Evolutionary conservation across 2,888 invertebrate genomes (phyloP).

Genomic region (Hydrotaea diabolus): DNA sequence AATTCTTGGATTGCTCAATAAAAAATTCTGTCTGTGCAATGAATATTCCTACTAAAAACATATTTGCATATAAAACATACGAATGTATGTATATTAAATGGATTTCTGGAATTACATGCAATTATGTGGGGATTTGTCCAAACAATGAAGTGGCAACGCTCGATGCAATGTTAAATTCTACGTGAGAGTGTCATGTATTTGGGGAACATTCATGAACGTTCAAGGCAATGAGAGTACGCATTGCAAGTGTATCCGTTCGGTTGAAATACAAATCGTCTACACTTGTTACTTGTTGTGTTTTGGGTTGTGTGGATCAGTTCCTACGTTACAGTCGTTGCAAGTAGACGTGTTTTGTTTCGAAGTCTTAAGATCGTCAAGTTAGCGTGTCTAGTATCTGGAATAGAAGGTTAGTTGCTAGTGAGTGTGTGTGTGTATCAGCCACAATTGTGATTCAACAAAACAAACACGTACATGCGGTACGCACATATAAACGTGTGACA

Average conservation of each 20-base stretch:
- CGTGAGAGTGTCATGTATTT: not conserved
- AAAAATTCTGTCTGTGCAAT: too few relatives aligned
- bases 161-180: not conserved
- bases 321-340: constrained; percentile 45
- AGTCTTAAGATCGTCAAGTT: constrained; percentile 19
- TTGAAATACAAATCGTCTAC: not conserved
- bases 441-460: constrained; percentile 36
- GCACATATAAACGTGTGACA: not conserved
- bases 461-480: constrained; percentile 20
- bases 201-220: not conserved
- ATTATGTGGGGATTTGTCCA: too few relatives aligned
- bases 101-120: too few relatives aligned
- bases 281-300: not conserved
- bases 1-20: too few relatives aligned
- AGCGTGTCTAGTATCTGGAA: not conserved
- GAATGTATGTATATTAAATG: too few relatives aligned
- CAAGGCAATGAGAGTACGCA: not conserved
- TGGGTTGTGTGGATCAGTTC: constrained; percentile 40
- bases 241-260: not conserved
- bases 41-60: too few relatives aligned
- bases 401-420: not conserved
- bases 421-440: not conserved
- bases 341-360: constrained; percentile 44
- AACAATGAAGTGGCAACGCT: too few relatives aligned
- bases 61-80: too few relatives aligned